Evolutionary conservation across 2,113 vertebrate species (phyloP).

Genomic region (Heterochromis multidens): DNA sequence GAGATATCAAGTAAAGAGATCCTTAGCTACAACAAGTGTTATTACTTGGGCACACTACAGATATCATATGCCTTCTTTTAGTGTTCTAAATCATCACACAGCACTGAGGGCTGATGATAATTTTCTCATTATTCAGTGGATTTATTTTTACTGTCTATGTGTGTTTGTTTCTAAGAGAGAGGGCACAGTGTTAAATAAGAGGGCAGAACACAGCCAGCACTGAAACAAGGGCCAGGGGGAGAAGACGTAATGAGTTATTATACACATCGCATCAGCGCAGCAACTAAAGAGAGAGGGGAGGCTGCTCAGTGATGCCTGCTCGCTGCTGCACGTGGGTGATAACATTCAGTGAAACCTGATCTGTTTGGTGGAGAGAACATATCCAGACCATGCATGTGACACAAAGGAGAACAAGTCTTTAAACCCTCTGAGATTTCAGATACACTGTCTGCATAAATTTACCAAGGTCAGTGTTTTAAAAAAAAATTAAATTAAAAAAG

Average conservation of each 20-base stretch:
- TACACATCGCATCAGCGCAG: conserved; percentile 15
- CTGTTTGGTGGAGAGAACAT: no score
- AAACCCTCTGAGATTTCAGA: neutral
- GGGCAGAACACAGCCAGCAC: neutral
- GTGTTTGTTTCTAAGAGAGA: neutral
- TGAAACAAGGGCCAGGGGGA: conserved; percentile 24
- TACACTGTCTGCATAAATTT: neutral
- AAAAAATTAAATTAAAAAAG: neutral
- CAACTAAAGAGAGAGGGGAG: neutral
- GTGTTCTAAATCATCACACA: neutral
- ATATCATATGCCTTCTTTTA: no score
- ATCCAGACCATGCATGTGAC: neutral
- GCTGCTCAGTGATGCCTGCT: neutral
- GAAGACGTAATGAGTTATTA: conserved; percentile 29
- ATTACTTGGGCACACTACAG: no score
- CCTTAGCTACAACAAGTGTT: no score
- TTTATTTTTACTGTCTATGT: neutral
- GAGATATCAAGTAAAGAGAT: neutral
- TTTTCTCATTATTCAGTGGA: neutral
- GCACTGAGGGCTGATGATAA: neutral
- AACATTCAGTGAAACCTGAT: conserved; percentile 31
- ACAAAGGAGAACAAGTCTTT: neutral
- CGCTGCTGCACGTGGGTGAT: conserved; percentile 41
- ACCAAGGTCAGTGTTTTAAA: neutral
- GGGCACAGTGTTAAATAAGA: conserved; percentile 4